These are phyloP conservation scores for Platysternon megacephalum DNA, from an alignment of 2,113 vertebrate genomes.

Conservation along the genomic window DNA sequence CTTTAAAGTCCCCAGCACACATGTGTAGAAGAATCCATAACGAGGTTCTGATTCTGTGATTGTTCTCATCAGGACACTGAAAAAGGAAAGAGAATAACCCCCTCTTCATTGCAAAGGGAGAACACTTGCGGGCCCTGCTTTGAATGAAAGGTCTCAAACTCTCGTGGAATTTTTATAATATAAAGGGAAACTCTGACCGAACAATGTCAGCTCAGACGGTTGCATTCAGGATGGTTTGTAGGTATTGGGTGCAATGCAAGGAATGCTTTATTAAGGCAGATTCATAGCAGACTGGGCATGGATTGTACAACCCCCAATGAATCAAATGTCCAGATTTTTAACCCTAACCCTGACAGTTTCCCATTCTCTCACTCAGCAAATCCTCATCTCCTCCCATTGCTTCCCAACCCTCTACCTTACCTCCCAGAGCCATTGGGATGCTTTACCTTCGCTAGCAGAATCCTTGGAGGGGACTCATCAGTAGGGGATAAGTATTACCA, in stretches of 20 bases:
- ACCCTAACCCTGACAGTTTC: background rate
- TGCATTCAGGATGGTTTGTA: slow-evolving; percentile 56
- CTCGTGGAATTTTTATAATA: slow-evolving; percentile 21
- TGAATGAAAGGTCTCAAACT: slow-evolving; percentile 30
- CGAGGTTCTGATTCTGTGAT: background rate
- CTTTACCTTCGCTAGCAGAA: background rate
- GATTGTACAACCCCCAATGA: slow-evolving; percentile 62
- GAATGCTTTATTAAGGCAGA: slow-evolving; percentile 68
- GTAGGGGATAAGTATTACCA: background rate
- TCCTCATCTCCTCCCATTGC: background rate
- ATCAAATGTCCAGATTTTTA: slow-evolving; percentile 36
- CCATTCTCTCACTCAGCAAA: background rate
- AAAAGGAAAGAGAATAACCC: background rate
- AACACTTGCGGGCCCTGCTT: slow-evolving; percentile 37
- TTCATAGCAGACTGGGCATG: slow-evolving; percentile 67
- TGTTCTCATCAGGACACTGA: too few relatives aligned
- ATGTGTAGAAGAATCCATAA: background rate
- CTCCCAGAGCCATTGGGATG: background rate
- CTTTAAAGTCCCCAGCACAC: background rate
- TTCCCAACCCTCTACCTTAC: background rate
- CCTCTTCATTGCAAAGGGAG: background rate
- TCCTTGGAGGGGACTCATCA: background rate
- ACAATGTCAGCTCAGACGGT: slow-evolving; percentile 13
- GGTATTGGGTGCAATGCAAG: slow-evolving; percentile 63
- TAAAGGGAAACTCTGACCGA: slow-evolving; percentile 27